Evolutionary conservation across 2,888 invertebrate species (phyloP), one percentile per base, ranked within the genome.

Genomic region (Cinara cedri): DNA sequence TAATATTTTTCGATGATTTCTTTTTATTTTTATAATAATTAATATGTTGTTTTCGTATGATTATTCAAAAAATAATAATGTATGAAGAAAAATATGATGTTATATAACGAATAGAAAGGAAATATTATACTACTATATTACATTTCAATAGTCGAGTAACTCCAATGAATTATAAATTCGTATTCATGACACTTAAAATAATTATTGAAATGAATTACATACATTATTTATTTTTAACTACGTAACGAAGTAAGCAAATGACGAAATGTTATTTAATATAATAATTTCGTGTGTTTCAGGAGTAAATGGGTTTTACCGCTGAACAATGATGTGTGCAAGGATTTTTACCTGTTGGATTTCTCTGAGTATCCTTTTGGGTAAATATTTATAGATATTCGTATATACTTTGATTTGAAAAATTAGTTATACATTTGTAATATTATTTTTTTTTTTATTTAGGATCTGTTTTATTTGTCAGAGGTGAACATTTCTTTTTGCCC

Each of bases 231-330:
- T 46, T 66, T 66, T 46, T 9, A 46, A 16, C 16, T 49, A 44
- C 21, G 63, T 44, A 42, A n/a, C 42, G 11, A 11, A 19, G 19
- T 3, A 6, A 19, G 42, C n/a, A 34, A 63, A 19, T 63, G n/a
- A 42, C 19, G 13, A 8, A 63, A 63, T 65, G 21, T 66, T 66
- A 4, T 66, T 66, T 11, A 65, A 46, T 11, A 11, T 49, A 49
- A 42, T 11, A 49, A 14, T 51, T 26, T 44, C 21, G 9, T 60
- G 3, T 49, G 16, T 78, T 78, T 70, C n/a, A 78, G 78, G 70
- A 60, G 78, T 78, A 78, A 78, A 78, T 78, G 78, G 78, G 78
- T 68, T 78, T 70, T 57, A 49, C 70, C 42, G 21, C 55, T 21
- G 34, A 49, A 70, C 68, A 78, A 78, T 78, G 78, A 78, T 78